Conservation (phyloP, 2,888 invertebrate species). For the Alviniconcha strummeri region DNA sequence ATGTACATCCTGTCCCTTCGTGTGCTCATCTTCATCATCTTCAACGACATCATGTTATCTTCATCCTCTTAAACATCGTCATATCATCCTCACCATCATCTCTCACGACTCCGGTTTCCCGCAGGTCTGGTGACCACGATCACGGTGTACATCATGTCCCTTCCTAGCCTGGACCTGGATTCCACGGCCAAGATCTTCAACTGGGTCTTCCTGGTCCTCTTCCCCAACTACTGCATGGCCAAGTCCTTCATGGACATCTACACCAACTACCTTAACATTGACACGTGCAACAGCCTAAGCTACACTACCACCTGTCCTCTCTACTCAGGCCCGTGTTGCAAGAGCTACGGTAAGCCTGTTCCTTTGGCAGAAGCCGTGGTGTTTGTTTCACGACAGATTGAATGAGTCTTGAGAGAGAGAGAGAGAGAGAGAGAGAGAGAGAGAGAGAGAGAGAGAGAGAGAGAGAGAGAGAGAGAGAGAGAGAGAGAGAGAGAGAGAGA, state of each 20-base stretch:
- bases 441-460: no score
- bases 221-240: constrained; percentile 82
- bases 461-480: no score
- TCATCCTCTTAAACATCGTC: no score
- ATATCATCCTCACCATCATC: no score
- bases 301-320: constrained; percentile 31
- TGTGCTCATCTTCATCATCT: no score
- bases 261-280: constrained; percentile 61
- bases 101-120: constrained; percentile 74
- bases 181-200: constrained; percentile 78
- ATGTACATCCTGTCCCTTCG: constrained; percentile 80
- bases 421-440: neutral
- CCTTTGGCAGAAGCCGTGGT: neutral
- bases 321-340: constrained; percentile 10
- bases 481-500: neutral
- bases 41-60: no score
- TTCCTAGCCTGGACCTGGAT: constrained; percentile 78
- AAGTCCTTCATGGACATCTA: constrained; percentile 73
- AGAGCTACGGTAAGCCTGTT: constrained; percentile 8
- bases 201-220: constrained; percentile 79
- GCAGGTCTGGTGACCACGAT: constrained; percentile 83
- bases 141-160: constrained; percentile 81
- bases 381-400: neutral
- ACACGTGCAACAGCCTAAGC: constrained; percentile 53
- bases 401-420: neutral